Evolutionary conservation across 2,797 vertebrate genomes (phyloP).

Genomic region (Cossypha heuglini): DNA sequence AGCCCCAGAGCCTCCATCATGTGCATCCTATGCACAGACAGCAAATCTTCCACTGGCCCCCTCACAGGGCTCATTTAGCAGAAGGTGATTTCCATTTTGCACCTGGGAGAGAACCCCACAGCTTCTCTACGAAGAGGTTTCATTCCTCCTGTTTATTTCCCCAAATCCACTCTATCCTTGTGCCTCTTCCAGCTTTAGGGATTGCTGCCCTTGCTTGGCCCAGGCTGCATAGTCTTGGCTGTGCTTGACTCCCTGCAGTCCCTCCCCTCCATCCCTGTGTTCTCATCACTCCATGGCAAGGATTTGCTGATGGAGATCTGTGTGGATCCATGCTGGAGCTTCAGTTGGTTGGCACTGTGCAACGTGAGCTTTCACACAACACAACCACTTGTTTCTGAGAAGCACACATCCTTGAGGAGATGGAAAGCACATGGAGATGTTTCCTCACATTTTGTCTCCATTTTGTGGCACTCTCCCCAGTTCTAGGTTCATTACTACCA

Average conservation of each 20-base stretch:
- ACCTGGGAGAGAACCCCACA: not conserved
- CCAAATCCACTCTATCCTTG: not conserved
- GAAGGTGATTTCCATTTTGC: not conserved
- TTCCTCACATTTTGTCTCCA: not conserved
- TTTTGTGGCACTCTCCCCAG: rapidly evolving
- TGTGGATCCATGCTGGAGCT: not conserved
- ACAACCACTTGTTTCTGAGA: not conserved
- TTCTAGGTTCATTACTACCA: not conserved
- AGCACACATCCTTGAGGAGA: not conserved
- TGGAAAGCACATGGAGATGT: not conserved
- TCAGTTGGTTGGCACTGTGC: not conserved
- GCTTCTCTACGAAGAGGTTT: rapidly evolving
- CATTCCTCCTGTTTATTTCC: not conserved
- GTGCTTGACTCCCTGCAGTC: not conserved
- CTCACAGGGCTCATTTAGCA: rapidly evolving
- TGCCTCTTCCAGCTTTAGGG: not conserved
- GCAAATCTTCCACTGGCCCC: not conserved
- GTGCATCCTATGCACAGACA: not conserved
- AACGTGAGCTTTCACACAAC: not conserved
- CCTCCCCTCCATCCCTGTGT: not conserved
- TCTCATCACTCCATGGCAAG: not conserved
- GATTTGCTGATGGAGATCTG: not conserved
- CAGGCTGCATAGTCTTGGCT: not conserved
- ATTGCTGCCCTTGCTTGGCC: not conserved
- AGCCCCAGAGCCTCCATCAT: not conserved